Conservation (phyloP, 1,140 invertebrate species). For the Drosophila lacteicornis region DNA sequence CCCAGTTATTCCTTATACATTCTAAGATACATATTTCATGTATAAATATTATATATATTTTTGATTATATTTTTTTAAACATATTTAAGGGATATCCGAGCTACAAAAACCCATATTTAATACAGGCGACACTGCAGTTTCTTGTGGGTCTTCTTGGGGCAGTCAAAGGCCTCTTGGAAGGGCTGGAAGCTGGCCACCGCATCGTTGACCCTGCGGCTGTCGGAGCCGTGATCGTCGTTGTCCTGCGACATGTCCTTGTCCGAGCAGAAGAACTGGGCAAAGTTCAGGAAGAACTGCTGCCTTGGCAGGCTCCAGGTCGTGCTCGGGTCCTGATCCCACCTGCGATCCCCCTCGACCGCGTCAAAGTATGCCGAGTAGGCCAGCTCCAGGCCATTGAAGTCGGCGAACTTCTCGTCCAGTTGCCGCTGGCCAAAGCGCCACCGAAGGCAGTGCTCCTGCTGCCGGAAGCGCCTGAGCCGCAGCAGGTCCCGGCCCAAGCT, state of each 20-base stretch:
- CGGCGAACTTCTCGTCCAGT: constrained; percentile 52
- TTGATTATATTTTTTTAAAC: too few species aligned
- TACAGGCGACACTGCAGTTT: neutral
- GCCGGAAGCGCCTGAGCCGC: neutral
- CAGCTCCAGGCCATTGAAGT: constrained; percentile 44
- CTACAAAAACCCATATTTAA: neutral
- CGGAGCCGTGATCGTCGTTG: constrained; percentile 23
- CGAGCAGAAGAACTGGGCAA: constrained; percentile 61
- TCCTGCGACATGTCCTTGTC: neutral
- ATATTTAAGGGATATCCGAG: too few species aligned
- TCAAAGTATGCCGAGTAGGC: constrained; percentile 37
- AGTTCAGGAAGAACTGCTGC: constrained; percentile 50
- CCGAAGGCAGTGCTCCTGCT: neutral
- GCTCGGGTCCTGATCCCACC: neutral
- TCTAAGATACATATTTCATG: too few species aligned
- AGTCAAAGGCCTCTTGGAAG: constrained; percentile 38
- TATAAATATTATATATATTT: neutral
- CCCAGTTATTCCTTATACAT: too few species aligned
- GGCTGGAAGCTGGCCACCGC: constrained; percentile 23
- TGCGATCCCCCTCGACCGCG: neutral
- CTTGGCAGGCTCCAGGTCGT: rapidly evolving
- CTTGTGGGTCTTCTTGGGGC: neutral
- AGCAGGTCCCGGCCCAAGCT: rapidly evolving
- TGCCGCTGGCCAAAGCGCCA: neutral
- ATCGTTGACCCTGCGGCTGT: constrained; percentile 51